Evolutionary conservation across 2,888 invertebrate species (phyloP), one percentile per base, ranked within the genome.

Genomic region (Exephanes ischioxanthus): DNA sequence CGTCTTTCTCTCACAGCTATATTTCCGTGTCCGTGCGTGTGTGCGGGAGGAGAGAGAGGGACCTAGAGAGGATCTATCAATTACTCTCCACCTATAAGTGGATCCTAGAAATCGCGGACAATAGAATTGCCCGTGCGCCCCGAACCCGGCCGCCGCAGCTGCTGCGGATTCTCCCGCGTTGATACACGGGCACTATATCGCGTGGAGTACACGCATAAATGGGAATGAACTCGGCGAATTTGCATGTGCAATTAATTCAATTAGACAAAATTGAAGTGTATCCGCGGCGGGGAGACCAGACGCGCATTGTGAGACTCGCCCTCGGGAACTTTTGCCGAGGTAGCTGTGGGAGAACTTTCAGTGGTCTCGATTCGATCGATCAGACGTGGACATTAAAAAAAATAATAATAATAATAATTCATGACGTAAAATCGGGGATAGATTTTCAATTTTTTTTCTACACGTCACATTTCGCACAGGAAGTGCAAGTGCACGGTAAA

Each of bases 241-340:
- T 90, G 90, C 91, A 91, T 91, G 89, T 86, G 88, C 89, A 90
- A 91, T 91, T 91, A 91, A 90, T 90, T 90, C 89, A 90, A 91
- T 90, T 91, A 90, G 88, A 85, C 84, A 87, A 48, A 87, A 87
- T 90, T 89, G 68, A 81, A 66, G 45, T 26, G 63, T 63, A 63
- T 55, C 58, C 22, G 26, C 53, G 16, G 37, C 37, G 41, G 58
- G 14, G 4, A 33, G 30, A 53, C 19, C 58, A 19, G 26, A 76
- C 61, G 33, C 5, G 16, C 6, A 63, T 63, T 63, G 63, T 63
- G 26, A 16, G 14, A 16, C 33, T 63, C 30, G 30, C 16, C 26
- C 30, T 33, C 16, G 63, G 63, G n/a, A 63, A n/a, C 6, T 73
- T 73, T 58, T 58, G 19, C 26, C 63, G 63, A 14, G 0, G 4